These are phyloP conservation scores for Meteorus sp. DNA, from an alignment of 1,140 invertebrate species.

Conservation along the genomic window DNA sequence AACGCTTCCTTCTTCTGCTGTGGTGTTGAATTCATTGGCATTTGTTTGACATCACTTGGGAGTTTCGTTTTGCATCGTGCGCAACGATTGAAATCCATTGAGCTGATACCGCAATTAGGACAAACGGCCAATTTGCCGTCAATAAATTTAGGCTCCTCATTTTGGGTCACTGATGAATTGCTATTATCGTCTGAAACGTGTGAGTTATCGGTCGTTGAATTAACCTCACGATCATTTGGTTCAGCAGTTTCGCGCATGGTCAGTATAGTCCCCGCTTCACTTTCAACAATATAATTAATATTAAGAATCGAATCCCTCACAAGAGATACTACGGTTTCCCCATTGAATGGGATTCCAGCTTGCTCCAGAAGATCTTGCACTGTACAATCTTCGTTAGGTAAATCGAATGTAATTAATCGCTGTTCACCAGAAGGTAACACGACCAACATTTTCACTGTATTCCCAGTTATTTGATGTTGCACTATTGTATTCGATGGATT, in stretches of 20 bases:
- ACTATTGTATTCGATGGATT: slow-evolving; percentile 46
- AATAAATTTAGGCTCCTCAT: slow-evolving; percentile 62
- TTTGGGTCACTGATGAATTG: slow-evolving; percentile 38
- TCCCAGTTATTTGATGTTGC: slow-evolving; percentile 57
- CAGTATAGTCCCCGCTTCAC: slow-evolving; percentile 25
- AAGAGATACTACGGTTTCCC: slow-evolving; percentile 69
- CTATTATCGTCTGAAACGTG: slow-evolving; percentile 47
- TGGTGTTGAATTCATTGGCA: slow-evolving; percentile 33
- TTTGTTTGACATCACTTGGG: slow-evolving; percentile 58
- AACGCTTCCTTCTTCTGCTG: slow-evolving; percentile 38
- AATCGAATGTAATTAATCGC: slow-evolving; percentile 75
- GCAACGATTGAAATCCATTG: slow-evolving; percentile 72
- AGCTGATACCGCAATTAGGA: slow-evolving; percentile 70
- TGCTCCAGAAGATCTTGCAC: slow-evolving; percentile 78
- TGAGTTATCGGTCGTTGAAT: slow-evolving; percentile 8
- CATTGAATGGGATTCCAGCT: slow-evolving; percentile 49
- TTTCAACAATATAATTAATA: slow-evolving; percentile 76
- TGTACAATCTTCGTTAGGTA: slow-evolving; percentile 77
- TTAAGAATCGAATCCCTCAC: slow-evolving; percentile 69
- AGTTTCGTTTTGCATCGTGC: slow-evolving; percentile 64
- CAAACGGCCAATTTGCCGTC: slow-evolving; percentile 73
- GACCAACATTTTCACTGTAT: slow-evolving; percentile 75
- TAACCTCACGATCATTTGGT: slow-evolving; percentile 23
- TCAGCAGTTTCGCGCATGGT: slow-evolving; percentile 33
- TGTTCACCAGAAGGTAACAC: slow-evolving; percentile 73